Evolutionary conservation across 2,888 invertebrate species (phyloP).

Genomic region (Erpobdella octoculata): DNA sequence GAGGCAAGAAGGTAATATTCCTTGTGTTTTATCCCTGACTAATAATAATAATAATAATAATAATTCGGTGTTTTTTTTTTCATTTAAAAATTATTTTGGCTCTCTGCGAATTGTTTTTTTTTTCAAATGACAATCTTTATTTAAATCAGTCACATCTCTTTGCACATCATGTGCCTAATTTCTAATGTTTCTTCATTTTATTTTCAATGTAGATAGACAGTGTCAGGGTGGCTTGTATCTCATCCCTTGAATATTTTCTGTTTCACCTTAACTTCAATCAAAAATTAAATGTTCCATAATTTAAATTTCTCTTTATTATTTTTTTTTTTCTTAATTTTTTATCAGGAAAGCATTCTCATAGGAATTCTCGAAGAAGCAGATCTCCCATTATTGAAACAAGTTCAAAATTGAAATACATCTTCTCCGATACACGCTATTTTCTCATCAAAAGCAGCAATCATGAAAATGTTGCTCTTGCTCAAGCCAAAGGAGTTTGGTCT

Average conservation of each 20-base stretch:
- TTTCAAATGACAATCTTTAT: no score
- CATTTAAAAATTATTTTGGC: no score
- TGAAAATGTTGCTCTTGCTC: conserved; percentile 3
- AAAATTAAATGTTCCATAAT: not conserved
- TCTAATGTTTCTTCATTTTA: no score
- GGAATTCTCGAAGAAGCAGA: not conserved
- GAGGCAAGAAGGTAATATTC: no score
- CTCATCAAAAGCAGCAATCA: conserved; percentile 13
- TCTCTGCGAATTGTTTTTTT: no score
- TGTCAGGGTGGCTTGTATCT: no score
- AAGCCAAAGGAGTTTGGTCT: conserved; percentile 82
- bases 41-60: no score
- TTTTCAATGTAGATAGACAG: no score
- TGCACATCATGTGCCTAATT: no score
- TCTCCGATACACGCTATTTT: conserved; percentile 15
- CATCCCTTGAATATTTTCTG: not conserved
- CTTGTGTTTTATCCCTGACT: no score
- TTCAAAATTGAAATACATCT: conserved; percentile 64
- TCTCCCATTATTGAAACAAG: conserved; percentile 55
- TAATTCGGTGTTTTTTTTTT: no score
- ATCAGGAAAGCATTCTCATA: not conserved
- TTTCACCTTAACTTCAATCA: not conserved
- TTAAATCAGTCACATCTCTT: no score
- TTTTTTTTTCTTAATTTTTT: not conserved
- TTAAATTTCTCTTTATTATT: not conserved